Conservation (phyloP, 2,113 vertebrate species). For the Abramis brama region DNA sequence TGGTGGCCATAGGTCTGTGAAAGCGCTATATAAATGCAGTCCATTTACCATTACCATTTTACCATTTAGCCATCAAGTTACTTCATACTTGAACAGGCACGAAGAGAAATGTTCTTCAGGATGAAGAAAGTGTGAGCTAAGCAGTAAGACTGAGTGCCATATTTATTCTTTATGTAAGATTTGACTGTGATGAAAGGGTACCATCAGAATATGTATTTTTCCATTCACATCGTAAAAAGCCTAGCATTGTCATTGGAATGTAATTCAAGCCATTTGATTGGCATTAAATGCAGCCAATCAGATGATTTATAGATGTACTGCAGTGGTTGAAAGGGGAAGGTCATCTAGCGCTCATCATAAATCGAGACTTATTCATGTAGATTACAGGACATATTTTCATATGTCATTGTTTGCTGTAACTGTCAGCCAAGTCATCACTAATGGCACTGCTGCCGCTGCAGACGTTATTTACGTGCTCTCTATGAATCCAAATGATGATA, state of each 20-base stretch:
- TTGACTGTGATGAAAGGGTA: conserved; percentile 3
- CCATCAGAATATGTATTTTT: neutral
- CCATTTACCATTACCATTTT: too few species aligned
- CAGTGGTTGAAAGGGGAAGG: neutral
- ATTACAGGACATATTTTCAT: conserved; percentile 41
- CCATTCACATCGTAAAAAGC: neutral
- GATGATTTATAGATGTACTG: conserved; percentile 13
- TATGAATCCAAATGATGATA: conserved; percentile 42
- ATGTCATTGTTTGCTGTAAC: conserved; percentile 46
- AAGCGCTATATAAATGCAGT: too few species aligned
- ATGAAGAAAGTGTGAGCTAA: neutral
- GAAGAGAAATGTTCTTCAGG: conserved; percentile 13
- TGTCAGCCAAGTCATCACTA: conserved; percentile 30
- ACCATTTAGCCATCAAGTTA: neutral
- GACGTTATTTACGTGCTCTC: conserved; percentile 22
- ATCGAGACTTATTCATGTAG: conserved; percentile 34
- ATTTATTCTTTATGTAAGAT: neutral
- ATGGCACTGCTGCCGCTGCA: conserved; percentile 7
- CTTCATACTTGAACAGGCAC: neutral
- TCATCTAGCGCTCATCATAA: conserved; percentile 17
- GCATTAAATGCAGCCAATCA: neutral
- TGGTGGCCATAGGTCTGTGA: too few species aligned
- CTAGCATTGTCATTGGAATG: neutral
- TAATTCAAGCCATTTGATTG: conserved; percentile 35
- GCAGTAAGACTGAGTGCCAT: neutral